Conservation (phyloP, 2,888 invertebrate genomes). For the Altica lythri region DNA sequence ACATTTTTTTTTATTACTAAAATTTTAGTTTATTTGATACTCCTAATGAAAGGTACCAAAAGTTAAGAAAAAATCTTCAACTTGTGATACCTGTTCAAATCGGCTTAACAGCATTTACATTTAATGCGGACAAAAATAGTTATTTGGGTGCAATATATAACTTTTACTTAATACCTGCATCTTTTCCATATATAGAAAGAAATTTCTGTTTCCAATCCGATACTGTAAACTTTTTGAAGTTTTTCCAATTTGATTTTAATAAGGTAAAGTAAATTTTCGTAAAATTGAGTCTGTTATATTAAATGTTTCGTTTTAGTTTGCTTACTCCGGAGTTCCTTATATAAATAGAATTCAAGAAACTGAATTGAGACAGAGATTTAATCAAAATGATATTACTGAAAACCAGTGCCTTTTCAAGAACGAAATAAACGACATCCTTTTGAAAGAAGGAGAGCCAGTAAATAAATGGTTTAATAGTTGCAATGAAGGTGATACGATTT, state of each 20-base stretch:
- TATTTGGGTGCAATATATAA: slow-evolving; percentile 68
- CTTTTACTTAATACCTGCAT: slow-evolving; percentile 70
- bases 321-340: slow-evolving; percentile 70
- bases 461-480: slow-evolving; percentile 51
- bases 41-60: slow-evolving; percentile 61
- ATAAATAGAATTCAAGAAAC: slow-evolving; percentile 64
- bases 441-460: slow-evolving; percentile 50
- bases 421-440: slow-evolving; percentile 44
- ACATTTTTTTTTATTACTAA: not conserved
- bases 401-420: slow-evolving; percentile 43
- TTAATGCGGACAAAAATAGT: slow-evolving; percentile 61
- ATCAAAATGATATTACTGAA: slow-evolving; percentile 54
- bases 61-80: slow-evolving; percentile 58
- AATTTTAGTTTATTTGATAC: slow-evolving; percentile 66
- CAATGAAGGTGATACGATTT: slow-evolving; percentile 45
- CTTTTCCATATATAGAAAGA: slow-evolving; percentile 66
- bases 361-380: slow-evolving; percentile 41
- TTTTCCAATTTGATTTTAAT: slow-evolving; percentile 73
- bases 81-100: slow-evolving; percentile 69
- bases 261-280: slow-evolving; percentile 62
- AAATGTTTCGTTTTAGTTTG: slow-evolving; percentile 60
- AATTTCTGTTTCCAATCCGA: slow-evolving; percentile 67
- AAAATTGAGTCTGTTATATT: not conserved
- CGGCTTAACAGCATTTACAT: slow-evolving; percentile 70
- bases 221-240: slow-evolving; percentile 67